Percentiles rank a stretch among this genome's conserved stretches.
These are phyloP conservation scores for Chondrilla cf. caribensis DNA, from an alignment of 37 sponge, comb jelly and placozoan genomes.

Conservation along the genomic window DNA sequence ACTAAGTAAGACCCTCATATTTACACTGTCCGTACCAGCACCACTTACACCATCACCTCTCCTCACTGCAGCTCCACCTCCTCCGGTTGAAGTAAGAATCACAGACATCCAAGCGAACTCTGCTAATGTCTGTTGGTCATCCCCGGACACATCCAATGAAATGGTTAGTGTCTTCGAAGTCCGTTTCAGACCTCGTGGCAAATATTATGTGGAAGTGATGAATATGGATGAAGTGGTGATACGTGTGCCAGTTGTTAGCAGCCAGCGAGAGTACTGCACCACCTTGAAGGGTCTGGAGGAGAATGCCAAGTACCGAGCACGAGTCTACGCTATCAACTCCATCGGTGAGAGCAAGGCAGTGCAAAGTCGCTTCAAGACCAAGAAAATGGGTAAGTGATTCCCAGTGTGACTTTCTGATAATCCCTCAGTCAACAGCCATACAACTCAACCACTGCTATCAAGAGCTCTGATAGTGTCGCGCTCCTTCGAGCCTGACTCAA, in stretches of 20 bases:
- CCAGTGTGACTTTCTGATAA: neutral
- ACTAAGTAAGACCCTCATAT: too few relatives aligned
- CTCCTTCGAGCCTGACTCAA: too few relatives aligned
- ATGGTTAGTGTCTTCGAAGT: neutral
- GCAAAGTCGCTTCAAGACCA: neutral
- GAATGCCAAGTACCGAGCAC: neutral
- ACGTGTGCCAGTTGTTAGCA: neutral
- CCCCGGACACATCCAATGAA: neutral
- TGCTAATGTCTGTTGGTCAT: neutral
- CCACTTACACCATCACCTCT: neutral
- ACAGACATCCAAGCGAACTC: neutral
- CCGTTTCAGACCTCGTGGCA: neutral
- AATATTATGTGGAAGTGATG: neutral
- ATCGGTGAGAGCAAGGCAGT: neutral
- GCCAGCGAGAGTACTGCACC: neutral
- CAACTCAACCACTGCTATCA: too few relatives aligned
- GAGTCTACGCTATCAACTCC: neutral
- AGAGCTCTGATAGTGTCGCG: too few relatives aligned
- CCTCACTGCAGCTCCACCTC: neutral
- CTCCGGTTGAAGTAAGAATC: slow-evolving; percentile 4
- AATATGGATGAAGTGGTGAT: neutral
- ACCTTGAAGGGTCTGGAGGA: neutral
- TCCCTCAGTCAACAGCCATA: too few relatives aligned
- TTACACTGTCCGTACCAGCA: too few relatives aligned
- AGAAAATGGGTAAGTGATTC: neutral